These are phyloP conservation scores for Brachyistius frenatus DNA, from an alignment of 2,113 vertebrate genomes.

Conservation along the genomic window DNA sequence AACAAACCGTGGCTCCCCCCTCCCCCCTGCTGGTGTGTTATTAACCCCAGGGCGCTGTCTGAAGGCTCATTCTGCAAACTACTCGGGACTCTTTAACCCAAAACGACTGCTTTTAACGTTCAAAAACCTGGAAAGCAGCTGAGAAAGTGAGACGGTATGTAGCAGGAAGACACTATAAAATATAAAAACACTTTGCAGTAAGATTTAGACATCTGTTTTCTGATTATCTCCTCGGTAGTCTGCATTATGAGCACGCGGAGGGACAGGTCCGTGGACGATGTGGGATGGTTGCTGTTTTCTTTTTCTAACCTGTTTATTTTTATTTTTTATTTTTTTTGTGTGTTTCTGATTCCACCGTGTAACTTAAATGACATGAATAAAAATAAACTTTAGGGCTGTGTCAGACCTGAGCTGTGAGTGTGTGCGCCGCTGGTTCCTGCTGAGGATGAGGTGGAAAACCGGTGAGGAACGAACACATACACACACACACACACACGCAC, in stretches of 20 bases:
- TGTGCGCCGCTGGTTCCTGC: constrained; percentile 14
- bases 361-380: constrained; percentile 74
- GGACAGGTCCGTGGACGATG: constrained; percentile 32
- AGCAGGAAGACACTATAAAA: too few relatives aligned
- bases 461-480: neutral
- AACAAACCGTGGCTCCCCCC: neutral
- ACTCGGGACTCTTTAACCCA: neutral
- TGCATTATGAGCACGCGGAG: constrained; percentile 12
- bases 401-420: constrained; percentile 62
- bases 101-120: neutral
- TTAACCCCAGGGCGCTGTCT: constrained; percentile 32
- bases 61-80: constrained; percentile 26
- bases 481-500: too few relatives aligned
- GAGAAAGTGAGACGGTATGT: too few relatives aligned
- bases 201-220: too few relatives aligned
- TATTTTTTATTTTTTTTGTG: constrained; percentile 2
- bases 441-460: neutral
- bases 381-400: constrained; percentile 71
- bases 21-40: constrained; percentile 21
- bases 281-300: constrained; percentile 63
- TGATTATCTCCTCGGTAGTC: neutral
- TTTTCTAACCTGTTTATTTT: constrained; percentile 52
- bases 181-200: too few relatives aligned
- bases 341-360: constrained; percentile 71
- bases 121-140: too few relatives aligned